phyloP scores from a whole-genome alignment of 2,113 vertebrate species.

The Pelodiscus sinensis region DNA sequence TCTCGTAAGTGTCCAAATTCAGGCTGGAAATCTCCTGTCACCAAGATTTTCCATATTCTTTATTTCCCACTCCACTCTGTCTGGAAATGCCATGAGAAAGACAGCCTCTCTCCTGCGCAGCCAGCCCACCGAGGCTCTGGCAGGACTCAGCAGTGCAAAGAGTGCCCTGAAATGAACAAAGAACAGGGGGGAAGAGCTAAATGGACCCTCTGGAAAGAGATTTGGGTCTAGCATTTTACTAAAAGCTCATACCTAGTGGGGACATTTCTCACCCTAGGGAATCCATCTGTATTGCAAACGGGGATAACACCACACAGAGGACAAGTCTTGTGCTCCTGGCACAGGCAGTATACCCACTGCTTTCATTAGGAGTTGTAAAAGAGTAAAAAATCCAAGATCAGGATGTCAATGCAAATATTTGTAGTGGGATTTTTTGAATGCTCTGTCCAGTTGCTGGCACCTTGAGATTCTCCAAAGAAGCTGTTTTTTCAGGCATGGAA shows the following conservation, averaged over 20 bases:
- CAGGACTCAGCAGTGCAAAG: not conserved
- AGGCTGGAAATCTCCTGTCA: not conserved
- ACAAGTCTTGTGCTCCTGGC: not conserved
- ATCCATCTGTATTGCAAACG: not conserved
- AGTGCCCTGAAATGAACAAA: not conserved
- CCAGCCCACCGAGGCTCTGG: not conserved
- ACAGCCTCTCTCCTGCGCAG: not conserved
- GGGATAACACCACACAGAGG: not conserved
- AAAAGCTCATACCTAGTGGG: not conserved
- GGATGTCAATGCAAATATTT: not conserved
- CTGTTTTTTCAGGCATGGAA: rapidly evolving
- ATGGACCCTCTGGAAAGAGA: not conserved
- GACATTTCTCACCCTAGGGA: rapidly evolving
- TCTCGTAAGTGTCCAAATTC: not conserved
- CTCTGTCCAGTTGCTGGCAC: not conserved
- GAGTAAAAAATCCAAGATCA: not conserved
- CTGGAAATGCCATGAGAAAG: not conserved
- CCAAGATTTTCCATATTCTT: not conserved
- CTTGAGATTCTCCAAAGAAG: not conserved
- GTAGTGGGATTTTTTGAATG: not conserved
- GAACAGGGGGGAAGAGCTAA: not conserved
- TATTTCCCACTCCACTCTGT: not conserved
- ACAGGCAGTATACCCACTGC: not conserved
- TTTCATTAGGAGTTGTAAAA: not conserved
- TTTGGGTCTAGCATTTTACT: not conserved